Base-by-base conservation (phyloP, 2,797 vertebrate genomes). In the Tachyglossus aculeatus region DNA sequence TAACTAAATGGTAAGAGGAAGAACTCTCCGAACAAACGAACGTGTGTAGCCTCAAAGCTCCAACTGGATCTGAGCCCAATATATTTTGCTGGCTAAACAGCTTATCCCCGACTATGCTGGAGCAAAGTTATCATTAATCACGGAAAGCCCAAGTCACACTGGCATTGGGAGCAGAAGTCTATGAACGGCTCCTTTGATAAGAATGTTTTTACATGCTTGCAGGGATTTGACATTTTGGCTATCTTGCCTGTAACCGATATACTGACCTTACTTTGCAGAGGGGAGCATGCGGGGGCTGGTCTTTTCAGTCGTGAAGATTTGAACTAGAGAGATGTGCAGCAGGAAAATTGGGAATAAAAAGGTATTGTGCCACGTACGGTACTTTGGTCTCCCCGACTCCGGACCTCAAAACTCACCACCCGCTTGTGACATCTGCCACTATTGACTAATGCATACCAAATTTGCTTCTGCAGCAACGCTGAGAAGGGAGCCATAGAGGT, bases 181-280 rank as follows among this genome's bases (percentile, higher is more conserved):
- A 85, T 87, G 84, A 89, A 88, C 80, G 67, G 74, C 53, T 70
- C 69, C 80, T 90, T 90, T 87, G 87, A 88, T 85, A 86, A 81
- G 67, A 80, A 55, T 84, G 82, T 84, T 89, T 89, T 86, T 78
- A 70, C 60, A 73, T 75, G 83, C 81, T 82, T 90, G 57, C 38
- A 73, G 87, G 88, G 87, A 89, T 87, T 89, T 87, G 78, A 80
- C 60, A 72, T 86, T 83, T 81, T 84, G 78, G 80, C 78, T 65
- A 60, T 64, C 76, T 71, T 58, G 82, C 75, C 51, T 74, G 7
- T 62, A 63, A 78, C 68, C 47, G 65, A 64, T 14, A 79, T 62
- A 66, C 45, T 2, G 68, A 54, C 62, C 68, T 80, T 80, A 74
- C 67, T 47, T 58, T 70, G 69, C 61, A 11, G 19, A 31, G 48